phyloP scores from a whole-genome alignment of 2,888 invertebrate species.

The Rhagophthalmus giganteus region DNA sequence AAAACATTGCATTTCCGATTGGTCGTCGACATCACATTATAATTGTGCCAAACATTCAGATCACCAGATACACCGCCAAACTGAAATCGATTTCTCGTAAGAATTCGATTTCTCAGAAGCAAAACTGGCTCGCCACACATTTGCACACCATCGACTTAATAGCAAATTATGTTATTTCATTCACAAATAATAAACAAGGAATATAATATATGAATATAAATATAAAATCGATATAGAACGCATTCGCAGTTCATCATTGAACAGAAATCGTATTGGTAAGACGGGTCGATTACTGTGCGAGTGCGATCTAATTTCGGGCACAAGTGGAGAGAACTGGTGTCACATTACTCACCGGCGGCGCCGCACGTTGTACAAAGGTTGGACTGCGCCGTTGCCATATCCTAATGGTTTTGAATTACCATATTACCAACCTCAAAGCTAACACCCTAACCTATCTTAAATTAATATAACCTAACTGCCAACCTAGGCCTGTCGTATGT shows the following conservation, averaged over 20 bases:
- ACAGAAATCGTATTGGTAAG: too few species aligned
- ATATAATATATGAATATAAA: too few species aligned
- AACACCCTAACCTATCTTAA: constrained; percentile 38
- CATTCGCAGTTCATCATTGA: constrained; percentile 1
- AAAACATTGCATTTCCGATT: too few species aligned
- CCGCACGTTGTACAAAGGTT: constrained; percentile 55
- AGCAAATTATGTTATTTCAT: constrained; percentile 23
- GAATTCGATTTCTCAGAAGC: too few species aligned
- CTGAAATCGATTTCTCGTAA: too few species aligned
- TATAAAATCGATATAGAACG: constrained; percentile 6
- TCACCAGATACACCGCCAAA: too few species aligned
- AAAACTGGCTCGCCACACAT: too few species aligned
- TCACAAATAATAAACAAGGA: too few species aligned
- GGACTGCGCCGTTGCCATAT: constrained; percentile 56
- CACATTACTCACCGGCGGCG: constrained; percentile 57
- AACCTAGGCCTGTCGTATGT: constrained; percentile 4
- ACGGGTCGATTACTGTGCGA: too few species aligned
- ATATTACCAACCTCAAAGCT: constrained; percentile 54
- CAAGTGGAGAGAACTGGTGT: constrained; percentile 43
- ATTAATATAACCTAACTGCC: constrained; percentile 26
- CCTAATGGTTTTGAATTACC: constrained; percentile 58
- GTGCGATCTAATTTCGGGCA: constrained; percentile 38
- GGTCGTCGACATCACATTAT: too few species aligned
- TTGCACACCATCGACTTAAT: too few species aligned
- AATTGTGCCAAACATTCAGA: too few species aligned